Evolutionary conservation across 2,113 vertebrate species (phyloP).

Genomic region (Vulpes lagopus): DNA sequence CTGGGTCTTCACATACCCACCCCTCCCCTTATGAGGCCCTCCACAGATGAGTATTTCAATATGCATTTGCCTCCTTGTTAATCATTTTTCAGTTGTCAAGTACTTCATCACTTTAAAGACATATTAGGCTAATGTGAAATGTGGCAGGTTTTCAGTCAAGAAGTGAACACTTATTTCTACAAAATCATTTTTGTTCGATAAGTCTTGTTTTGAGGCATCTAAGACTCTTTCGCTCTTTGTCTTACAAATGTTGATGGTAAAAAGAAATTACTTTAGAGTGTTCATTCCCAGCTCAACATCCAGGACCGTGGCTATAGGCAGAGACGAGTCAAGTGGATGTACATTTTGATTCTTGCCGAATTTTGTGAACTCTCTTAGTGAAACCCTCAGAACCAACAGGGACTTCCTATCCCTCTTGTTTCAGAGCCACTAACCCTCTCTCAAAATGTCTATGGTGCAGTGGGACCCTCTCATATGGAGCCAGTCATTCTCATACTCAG

Average conservation of each 20-base stretch:
- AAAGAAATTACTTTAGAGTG: neutral
- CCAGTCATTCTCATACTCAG: neutral
- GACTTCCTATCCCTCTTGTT: neutral
- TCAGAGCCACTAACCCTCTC: neutral
- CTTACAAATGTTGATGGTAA: constrained; percentile 4
- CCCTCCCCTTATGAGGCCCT: neutral
- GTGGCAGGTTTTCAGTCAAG: constrained; percentile 58
- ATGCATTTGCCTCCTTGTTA: constrained; percentile 38
- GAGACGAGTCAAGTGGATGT: neutral
- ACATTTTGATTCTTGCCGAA: constrained; percentile 8
- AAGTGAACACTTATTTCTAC: constrained; percentile 64
- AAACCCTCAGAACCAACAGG: neutral
- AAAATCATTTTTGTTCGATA: constrained; percentile 57
- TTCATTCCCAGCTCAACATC: neutral
- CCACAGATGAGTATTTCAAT: neutral
- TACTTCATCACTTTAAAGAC: constrained; percentile 52
- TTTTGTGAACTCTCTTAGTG: neutral
- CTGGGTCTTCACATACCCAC: neutral
- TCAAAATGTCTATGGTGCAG: neutral
- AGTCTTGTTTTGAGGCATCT: constrained; percentile 45
- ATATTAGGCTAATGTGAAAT: constrained; percentile 42
- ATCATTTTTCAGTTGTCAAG: constrained; percentile 63
- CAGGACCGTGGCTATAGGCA: neutral
- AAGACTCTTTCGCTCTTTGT: neutral
- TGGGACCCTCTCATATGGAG: neutral